phyloP scores from a whole-genome alignment of 2,888 invertebrate genomes.

The Notodonta dromedarius region DNA sequence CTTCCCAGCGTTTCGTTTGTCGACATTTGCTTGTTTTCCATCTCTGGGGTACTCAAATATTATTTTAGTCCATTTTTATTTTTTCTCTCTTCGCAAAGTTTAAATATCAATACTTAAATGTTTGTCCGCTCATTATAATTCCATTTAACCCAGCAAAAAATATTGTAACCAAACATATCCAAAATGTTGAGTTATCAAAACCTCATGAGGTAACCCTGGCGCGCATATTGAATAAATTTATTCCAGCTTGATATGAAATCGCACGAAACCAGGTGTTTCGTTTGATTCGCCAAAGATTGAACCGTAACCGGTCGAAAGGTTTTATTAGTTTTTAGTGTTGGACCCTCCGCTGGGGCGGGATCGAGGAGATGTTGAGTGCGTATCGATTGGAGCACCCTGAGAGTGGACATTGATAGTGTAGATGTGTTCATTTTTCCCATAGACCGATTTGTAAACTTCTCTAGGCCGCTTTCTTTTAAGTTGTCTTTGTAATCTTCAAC shows the following conservation, averaged over 20 bases:
- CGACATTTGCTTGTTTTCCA: too few species aligned
- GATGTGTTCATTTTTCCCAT: background rate
- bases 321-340: constrained; percentile 34
- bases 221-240: constrained; percentile 44
- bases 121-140: background rate
- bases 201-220: constrained; percentile 26
- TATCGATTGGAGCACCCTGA: background rate
- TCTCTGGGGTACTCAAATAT: too few species aligned
- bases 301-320: constrained; percentile 36
- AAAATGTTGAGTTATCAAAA: constrained; percentile 41
- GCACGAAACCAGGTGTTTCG: constrained; percentile 37
- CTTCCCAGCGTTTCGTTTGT: too few species aligned
- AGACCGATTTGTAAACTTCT: background rate
- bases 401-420: background rate
- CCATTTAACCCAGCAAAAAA: background rate
- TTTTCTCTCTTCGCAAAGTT: too few species aligned
- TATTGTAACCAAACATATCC: background rate
- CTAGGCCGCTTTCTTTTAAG: too few species aligned
- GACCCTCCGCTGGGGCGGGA: background rate
- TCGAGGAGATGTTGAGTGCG: background rate
- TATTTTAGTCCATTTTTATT: too few species aligned
- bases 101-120: too few species aligned
- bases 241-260: constrained; percentile 40
- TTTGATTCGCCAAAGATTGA: constrained; percentile 44
- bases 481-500: too few species aligned